Conservation (phyloP, 2,888 invertebrate species). For the Panopea generosa region DNA sequence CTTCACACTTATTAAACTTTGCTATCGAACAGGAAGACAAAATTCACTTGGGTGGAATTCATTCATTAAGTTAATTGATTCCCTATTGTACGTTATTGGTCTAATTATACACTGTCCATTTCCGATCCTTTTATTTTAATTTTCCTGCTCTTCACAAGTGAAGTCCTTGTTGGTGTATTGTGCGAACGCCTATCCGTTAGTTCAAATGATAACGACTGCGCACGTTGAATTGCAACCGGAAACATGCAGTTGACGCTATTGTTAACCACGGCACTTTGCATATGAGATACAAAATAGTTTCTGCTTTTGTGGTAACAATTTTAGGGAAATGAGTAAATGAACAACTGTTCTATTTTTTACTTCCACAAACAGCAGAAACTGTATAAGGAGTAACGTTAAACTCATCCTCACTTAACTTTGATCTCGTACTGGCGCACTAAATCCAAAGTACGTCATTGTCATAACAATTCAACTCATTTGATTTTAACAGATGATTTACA, state of each 20-base stretch:
- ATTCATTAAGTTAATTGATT: conserved; percentile 41
- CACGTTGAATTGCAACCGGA: conserved; percentile 23
- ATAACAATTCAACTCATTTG: no score
- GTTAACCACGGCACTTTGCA: conserved; percentile 16
- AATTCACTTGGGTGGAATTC: conserved; percentile 28
- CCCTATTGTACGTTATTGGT: conserved; percentile 35
- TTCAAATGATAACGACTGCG: conserved; percentile 15
- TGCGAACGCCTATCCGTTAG: conserved; percentile 21
- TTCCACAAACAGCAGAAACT: no score
- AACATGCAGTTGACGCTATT: conserved; percentile 20
- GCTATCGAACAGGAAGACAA: conserved; percentile 6
- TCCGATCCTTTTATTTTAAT: conserved; percentile 38
- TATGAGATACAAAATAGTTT: not conserved
- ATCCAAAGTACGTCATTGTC: no score
- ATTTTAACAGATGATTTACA: no score
- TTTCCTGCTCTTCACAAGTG: conserved; percentile 25
- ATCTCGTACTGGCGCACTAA: no score
- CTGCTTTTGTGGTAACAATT: no score
- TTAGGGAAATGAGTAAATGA: no score
- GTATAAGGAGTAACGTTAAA: no score
- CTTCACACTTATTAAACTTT: conserved; percentile 5
- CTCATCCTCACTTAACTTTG: no score
- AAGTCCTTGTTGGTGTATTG: not conserved
- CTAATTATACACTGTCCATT: conserved; percentile 20
- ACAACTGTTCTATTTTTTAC: no score